phyloP scores from a whole-genome alignment of 2,797 vertebrate species.

The Stomatorhinus walkeri region DNA sequence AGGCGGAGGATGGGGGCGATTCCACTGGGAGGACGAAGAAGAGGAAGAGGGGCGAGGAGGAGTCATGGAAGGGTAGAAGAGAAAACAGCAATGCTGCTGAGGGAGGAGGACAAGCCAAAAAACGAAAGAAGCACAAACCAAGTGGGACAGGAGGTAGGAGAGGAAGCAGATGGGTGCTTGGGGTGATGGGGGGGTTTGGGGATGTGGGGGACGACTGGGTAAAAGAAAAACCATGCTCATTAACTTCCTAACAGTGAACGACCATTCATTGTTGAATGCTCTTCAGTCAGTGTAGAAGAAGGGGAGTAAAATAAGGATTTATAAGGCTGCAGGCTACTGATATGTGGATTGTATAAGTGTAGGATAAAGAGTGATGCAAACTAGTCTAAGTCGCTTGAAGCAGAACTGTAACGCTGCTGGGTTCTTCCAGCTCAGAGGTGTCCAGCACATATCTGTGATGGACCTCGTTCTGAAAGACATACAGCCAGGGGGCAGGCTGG shows the following conservation, averaged over 20 bases:
- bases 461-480: not conserved
- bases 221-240: not conserved
- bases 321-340: not conserved
- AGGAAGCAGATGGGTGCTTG: not conserved
- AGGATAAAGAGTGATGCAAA: not conserved
- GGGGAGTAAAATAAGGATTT: not conserved
- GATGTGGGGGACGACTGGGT: not conserved
- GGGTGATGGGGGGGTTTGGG: not conserved
- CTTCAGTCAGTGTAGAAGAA: not conserved
- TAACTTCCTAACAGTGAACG: not conserved
- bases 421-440: not conserved
- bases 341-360: not conserved
- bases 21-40: constrained; percentile 42
- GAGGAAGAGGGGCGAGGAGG: constrained; percentile 38
- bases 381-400: not conserved
- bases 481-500: not conserved
- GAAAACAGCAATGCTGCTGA: constrained; percentile 12
- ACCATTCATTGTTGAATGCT: not conserved
- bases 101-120: constrained; percentile 42
- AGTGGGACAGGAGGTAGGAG: constrained; percentile 11
- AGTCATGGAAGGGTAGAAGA: constrained; percentile 27
- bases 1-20: constrained; percentile 16
- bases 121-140: constrained; percentile 43
- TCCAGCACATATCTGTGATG: not conserved
- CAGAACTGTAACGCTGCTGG: not conserved